Percentiles rank a stretch among this genome's conserved stretches.
Evolutionary conservation across 2,797 vertebrate genomes (phyloP).

Genomic region (Loriculus beryllinus): DNA sequence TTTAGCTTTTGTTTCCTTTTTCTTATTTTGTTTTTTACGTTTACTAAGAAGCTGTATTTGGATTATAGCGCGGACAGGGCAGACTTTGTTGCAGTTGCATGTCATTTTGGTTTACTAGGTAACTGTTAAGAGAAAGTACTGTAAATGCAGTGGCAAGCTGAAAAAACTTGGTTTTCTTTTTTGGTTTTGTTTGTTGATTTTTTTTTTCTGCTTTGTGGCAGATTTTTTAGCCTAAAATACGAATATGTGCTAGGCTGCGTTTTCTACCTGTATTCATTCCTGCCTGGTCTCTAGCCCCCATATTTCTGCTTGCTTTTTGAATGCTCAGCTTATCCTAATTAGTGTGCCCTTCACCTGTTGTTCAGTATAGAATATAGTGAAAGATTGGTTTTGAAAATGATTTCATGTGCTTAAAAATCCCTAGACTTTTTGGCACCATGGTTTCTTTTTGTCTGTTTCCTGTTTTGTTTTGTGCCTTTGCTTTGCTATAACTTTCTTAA

Average conservation of each 20-base stretch:
- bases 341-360: not conserved
- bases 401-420: not conserved
- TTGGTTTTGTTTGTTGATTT: too few relatives aligned
- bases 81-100: not conserved
- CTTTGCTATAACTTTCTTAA: not conserved
- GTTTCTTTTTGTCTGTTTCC: not conserved
- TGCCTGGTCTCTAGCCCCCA: fast-evolving
- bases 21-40: not conserved
- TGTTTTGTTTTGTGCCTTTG: not conserved
- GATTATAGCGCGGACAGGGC: not conserved
- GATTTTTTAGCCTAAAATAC: not conserved
- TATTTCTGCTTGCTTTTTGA: not conserved
- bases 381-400: not conserved
- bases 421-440: fast-evolving
- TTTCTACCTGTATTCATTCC: not conserved
- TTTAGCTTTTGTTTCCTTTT: not conserved
- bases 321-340: not conserved
- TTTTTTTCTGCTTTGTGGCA: not conserved
- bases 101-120: not conserved
- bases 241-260: not conserved
- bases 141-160: not conserved
- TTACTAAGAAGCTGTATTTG: not conserved
- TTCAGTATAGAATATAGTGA: not conserved
- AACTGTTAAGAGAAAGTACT: not conserved
- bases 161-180: not conserved